These are phyloP conservation scores for Cephalotes varians DNA, from an alignment of 2,888 invertebrate species.

Conservation along the genomic window DNA sequence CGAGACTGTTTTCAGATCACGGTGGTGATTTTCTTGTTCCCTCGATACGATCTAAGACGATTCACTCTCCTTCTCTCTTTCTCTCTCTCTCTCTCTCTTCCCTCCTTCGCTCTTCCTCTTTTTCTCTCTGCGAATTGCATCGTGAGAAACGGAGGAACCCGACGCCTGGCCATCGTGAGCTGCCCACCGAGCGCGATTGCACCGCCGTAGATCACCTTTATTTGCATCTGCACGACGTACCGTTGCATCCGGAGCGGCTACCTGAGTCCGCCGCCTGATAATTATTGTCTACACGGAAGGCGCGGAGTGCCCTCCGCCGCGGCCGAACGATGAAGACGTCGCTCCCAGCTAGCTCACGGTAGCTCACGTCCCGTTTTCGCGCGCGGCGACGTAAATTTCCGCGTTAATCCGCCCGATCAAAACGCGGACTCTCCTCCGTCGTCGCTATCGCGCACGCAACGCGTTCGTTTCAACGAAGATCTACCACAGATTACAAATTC, in stretches of 20 bases:
- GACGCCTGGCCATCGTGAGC: constrained; percentile 65
- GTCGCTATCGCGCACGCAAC: constrained; percentile 46
- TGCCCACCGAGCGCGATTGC: constrained; percentile 72
- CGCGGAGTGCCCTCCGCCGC: constrained; percentile 49
- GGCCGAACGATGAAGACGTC: constrained; percentile 66
- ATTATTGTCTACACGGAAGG: constrained; percentile 73
- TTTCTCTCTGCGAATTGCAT: constrained; percentile 58
- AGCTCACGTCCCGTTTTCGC: constrained; percentile 48
- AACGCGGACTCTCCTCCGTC: constrained; percentile 25
- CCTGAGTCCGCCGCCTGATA: constrained; percentile 71
- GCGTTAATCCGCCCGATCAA: constrained; percentile 64
- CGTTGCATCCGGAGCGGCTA: constrained; percentile 72
- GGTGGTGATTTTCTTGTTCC: constrained; percentile 58
- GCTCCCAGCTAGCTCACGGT: constrained; percentile 33
- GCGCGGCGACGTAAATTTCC: constrained; percentile 66
- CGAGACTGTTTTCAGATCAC: constrained; percentile 48
- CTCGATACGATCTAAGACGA: constrained; percentile 64
- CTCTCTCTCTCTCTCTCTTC: constrained; percentile 58
- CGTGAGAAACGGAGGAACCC: constrained; percentile 53
- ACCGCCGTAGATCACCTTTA: constrained; percentile 76
- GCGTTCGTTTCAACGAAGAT: constrained; percentile 54
- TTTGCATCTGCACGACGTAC: constrained; percentile 78
- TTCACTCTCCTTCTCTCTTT: constrained; percentile 55
- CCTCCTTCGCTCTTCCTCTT: constrained; percentile 59
- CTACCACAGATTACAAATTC: constrained; percentile 51